These are phyloP conservation scores for Malurus elegans DNA, from an alignment of 2,113 vertebrate genomes.

Conservation along the genomic window DNA sequence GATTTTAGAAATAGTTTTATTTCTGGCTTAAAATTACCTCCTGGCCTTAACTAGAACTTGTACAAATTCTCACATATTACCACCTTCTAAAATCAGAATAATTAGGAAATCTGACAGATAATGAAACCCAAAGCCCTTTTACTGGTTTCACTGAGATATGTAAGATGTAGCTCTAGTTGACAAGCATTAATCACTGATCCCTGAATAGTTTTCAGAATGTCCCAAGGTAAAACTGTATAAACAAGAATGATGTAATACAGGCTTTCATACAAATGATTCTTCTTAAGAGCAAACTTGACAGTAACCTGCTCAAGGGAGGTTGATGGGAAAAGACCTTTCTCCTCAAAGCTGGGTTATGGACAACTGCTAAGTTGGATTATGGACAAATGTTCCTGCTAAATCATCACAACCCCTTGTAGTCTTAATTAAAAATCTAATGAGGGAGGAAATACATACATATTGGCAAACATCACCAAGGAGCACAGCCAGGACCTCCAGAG, in stretches of 20 bases:
- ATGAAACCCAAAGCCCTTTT: neutral
- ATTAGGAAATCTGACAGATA: neutral
- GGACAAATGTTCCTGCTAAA: neutral
- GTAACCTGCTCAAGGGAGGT: neutral
- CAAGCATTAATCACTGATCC: neutral
- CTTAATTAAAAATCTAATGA: neutral
- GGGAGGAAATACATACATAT: rapidly evolving
- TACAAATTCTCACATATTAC: neutral
- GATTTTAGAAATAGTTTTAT: neutral
- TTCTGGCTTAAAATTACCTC: neutral
- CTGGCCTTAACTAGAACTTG: neutral
- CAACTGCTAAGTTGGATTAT: neutral
- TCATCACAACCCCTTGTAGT: neutral
- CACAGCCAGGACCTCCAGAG: neutral
- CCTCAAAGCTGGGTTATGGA: neutral
- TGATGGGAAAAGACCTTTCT: neutral
- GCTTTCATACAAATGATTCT: neutral
- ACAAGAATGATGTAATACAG: neutral
- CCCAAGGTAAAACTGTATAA: neutral
- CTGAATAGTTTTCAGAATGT: neutral
- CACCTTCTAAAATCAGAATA: neutral
- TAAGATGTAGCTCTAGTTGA: neutral
- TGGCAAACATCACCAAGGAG: neutral
- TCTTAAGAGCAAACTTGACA: neutral
- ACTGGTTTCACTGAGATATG: neutral